Conservation (phyloP, 2,113 vertebrate genomes). For the Podarcis raffonei region DNA sequence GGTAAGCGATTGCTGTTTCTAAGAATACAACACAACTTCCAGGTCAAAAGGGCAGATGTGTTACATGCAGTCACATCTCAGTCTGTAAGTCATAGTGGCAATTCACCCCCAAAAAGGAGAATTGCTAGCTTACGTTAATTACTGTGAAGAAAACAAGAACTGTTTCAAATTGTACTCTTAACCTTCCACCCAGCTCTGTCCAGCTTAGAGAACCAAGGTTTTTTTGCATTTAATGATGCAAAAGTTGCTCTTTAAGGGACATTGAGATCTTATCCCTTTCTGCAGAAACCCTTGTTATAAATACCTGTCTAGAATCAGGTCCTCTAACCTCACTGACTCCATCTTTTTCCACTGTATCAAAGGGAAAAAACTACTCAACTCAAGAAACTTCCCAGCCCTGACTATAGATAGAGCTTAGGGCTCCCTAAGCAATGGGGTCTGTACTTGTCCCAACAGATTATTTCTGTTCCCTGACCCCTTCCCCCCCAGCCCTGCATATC, state of each 20-base stretch:
- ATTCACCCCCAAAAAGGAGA: background rate
- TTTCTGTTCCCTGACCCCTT: background rate
- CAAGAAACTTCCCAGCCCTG: background rate
- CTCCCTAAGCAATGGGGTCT: background rate
- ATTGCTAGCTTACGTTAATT: background rate
- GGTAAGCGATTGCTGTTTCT: background rate
- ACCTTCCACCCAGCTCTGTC: background rate
- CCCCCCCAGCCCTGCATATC: no score
- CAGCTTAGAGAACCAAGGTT: background rate
- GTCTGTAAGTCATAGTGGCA: background rate
- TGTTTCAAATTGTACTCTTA: no score
- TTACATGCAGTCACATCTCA: background rate
- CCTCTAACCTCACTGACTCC: background rate
- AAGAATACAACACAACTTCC: rapidly evolving
- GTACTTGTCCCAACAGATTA: background rate
- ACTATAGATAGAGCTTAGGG: background rate
- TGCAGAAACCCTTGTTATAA: background rate
- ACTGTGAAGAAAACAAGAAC: background rate
- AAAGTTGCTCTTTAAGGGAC: background rate
- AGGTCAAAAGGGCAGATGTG: background rate
- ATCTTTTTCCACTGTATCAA: background rate
- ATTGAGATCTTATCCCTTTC: background rate
- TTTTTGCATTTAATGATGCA: no score
- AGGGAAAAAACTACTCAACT: background rate
- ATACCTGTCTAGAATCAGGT: background rate